Percentiles rank a stretch among this genome's conserved stretches.
phyloP scores from a whole-genome alignment of 1,140 invertebrate genomes.

The Laupala kohalensis region DNA sequence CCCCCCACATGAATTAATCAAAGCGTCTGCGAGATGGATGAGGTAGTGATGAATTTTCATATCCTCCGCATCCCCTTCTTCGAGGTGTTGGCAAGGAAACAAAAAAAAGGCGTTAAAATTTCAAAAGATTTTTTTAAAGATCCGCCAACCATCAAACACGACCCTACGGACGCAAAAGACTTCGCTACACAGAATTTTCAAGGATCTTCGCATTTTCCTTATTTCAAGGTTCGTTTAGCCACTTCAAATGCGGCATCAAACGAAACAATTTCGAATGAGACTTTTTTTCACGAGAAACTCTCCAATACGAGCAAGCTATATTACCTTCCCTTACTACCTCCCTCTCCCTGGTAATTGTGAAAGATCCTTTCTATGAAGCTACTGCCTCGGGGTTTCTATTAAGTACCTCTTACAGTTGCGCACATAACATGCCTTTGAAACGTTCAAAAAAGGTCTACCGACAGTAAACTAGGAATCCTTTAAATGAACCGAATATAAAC shows the following conservation, averaged over 20 bases:
- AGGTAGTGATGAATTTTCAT: slow-evolving; percentile 16
- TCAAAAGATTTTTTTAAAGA: neutral
- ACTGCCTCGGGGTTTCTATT: too few relatives aligned
- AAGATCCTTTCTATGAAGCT: too few relatives aligned
- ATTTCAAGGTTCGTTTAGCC: neutral
- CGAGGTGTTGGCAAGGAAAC: neutral
- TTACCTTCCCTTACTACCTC: too few relatives aligned
- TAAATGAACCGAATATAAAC: too few relatives aligned
- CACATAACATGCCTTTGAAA: too few relatives aligned
- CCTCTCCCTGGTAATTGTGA: too few relatives aligned
- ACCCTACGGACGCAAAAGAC: neutral
- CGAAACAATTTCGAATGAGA: too few relatives aligned
- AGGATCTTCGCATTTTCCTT: neutral
- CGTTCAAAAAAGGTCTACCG: too few relatives aligned
- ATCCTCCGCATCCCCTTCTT: slow-evolving; percentile 5
- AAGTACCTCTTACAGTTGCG: too few relatives aligned
- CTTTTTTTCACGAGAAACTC: too few relatives aligned
- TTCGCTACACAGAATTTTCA: neutral
- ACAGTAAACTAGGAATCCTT: too few relatives aligned
- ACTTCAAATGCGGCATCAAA: neutral
- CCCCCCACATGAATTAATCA: slow-evolving; percentile 15
- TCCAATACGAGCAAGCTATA: too few relatives aligned
- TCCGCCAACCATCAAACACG: neutral
- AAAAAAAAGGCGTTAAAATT: neutral
- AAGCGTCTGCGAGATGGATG: slow-evolving; percentile 4